Base-by-base conservation (phyloP, 1,140 invertebrate genomes). In the Pseudomyrmex flavicornis region DNA sequence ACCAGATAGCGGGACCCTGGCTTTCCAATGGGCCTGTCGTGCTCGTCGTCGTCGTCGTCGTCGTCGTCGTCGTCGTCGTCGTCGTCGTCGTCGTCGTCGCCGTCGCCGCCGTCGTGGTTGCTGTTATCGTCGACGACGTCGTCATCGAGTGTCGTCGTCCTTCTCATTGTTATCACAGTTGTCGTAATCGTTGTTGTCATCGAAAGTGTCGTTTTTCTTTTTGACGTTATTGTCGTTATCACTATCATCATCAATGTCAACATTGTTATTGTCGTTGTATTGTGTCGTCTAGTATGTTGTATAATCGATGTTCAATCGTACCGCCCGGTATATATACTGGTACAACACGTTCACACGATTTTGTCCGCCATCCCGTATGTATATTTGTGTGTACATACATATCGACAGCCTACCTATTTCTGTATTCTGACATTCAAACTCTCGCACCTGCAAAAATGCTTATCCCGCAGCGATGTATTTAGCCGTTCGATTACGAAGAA, bases 1-100 rank as follows among this genome's bases (percentile, higher is more conserved):
- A 93, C 91, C 92, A 91, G 91, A 93, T 93, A 93, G 93, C 93
- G 92, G 93, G 92, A 93, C 90, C 90, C 90, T 91, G 91, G 90
- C 90, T 93, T 91, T 82, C 87, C 84, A 88, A 79, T 76, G 68
- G 68, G 65, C 68, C 74, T 22, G 48, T 79, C 75, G 44, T 70
- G 8, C 50, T 79, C 76, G 15, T 65, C 46, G 10, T 56, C 48
- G 13, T 48, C 65, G 7, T 70, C 26, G 12, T 58, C 63, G 3
- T 56, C 62, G 13, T 75, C 70, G 20, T 61, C 69, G 44, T 74
- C n/a, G n/a, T n/a, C n/a, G n/a, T n/a, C n/a, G n/a, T n/a, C n/a
- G n/a, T n/a, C n/a, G n/a, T n/a, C n/a, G n/a, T n/a, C n/a, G n/a
- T n/a, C 44, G 5, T 13, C 10, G 10, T 70, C 22, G n/a, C 15